Evolutionary conservation across 2,888 invertebrate species (phyloP), one percentile per base, ranked within the genome.

Genomic region (Caenorhabditis afra): DNA sequence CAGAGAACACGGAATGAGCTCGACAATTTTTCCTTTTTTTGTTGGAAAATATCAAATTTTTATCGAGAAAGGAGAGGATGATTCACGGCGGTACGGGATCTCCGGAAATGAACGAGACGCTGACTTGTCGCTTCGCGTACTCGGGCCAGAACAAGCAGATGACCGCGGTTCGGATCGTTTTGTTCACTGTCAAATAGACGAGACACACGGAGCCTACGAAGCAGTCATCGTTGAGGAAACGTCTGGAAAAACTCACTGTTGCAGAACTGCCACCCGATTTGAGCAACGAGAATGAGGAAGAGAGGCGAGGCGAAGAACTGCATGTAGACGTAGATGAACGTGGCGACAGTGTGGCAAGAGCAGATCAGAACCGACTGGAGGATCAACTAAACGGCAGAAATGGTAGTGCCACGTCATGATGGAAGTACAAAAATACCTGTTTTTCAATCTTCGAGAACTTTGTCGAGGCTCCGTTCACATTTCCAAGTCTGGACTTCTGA

Each of bases 131-230:
- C 20, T 22, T 11, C 1, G 3, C 7, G 11, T 20, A 20, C 14
- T 53, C 41, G 14, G 53, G 52, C n/a, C 16, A 20, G 1, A 65
- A 4, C 53, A 65, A 44, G 11, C 53, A 12, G 3, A 18, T 12
- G 12, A 65, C 64, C 0, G 64, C 20, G 0, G 14, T 65, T n/a
- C 55, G 16, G 5, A 65, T 65, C 2, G 65, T 45, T 14, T 23
- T n/a, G 23, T 65, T 65, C 12, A 65, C 35, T 7, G 55, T 65
- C 45, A 65, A 16, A n/a, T 65, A 65, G 5, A 55, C 65, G 10
- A 65, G 18, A 8, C 55, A 53, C 10, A 65, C 37, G 0, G 65
- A 65, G 10, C 12, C 52, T 52, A n/a, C 3, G 7, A 7, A 29
- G 29, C 29, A 29, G 4, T 29, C 4, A 5, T 14, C 11, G 11